Evolutionary conservation across 2,797 vertebrate species (phyloP), one percentile per base, ranked within the genome.

Genomic region (Neostethus bicornis): DNA sequence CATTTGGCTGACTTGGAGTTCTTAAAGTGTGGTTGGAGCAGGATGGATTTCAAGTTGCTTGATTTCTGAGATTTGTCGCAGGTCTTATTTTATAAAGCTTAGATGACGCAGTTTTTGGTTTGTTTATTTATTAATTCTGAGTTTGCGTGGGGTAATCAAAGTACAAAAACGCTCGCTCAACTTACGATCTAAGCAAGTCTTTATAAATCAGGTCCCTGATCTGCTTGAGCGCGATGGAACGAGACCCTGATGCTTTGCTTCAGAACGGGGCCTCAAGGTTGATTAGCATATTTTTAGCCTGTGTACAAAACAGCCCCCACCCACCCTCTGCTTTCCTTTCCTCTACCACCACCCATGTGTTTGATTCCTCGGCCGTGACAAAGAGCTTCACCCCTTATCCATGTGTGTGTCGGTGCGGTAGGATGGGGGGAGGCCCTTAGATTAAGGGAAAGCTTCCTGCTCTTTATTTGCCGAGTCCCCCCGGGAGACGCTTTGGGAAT

Each of bases 391-490:
- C 84, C 87, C 89, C 90, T 89, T 90, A 86, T 89, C 83, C 70
- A 58, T 84, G 79, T 90, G 79, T 87, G 82, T 81, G 85, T 79
- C 73, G 70, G 82, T 80, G 77, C 61, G 68, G 81, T 71, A 69
- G 77, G 79, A 87, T 80, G 79, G 60, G 45, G 81, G 84, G 87
- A 85, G 87, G 77, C 80, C 84, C 85, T 88, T 85, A 90, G 90
- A 91, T 92, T 93, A 92, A 91, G 90, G 87, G 88, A 89, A 91
- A 86, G 90, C 88, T 91, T 92, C 91, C 91, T 93, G 87, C 85
- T 90, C 90, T 91, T 92, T 92, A 90, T 92, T 84, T 83, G 79
- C 78, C 75, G 70, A 79, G 77, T 80, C 83, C 87, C 85, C 80
- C 61, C 34, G 73, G 84, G 86, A 89, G 85, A 83, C 32, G 77